Evolutionary conservation across 2,888 invertebrate species (phyloP), one percentile per base, ranked within the genome.

Genomic region (Cynaeus angustus): DNA sequence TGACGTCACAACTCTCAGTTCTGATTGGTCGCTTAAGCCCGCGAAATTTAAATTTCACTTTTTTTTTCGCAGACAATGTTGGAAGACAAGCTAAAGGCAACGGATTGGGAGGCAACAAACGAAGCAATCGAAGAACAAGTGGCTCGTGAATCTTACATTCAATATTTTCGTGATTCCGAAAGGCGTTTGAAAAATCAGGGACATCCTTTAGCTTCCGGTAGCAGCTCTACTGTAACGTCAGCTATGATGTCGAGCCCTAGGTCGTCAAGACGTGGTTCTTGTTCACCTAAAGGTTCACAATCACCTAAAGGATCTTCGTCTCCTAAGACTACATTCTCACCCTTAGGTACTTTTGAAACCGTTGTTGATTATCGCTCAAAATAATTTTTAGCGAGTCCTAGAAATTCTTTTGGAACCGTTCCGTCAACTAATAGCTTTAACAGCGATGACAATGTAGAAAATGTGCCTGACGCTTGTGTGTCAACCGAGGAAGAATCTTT

Each of bases 41-140:
- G 28, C 6, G 26, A 16, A 50, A 50, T 50, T 28, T 10, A 28
- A 55, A 48, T 10, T 21, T 4, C 21, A 21, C 12, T 12, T n/a
- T 53, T 37, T 66, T 68, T 75, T 73, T 8, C 80, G 0, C 73
- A 94, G 91, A 92, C 94, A 0, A 96, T 96, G 95, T 87, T 96
- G 77, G 93, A 96, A 84, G 96, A 96, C 83, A 96, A 96, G 83
- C 84, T 96, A 50, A 90, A 92, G 78, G 95, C 95, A 71, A 95
- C 95, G 4, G 96, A 96, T 84, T 95, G 94, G 94, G 95, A 96
- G 83, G 93, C 95, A 6, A 96, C 96, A 0, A 94, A 94, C 82
- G 94, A 95, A 83, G 93, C 93, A n/a, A 91, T 96, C 65, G 94
- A 94, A 80, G 94, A 95, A 82, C 94, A 95, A 86, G 93, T 94